phyloP scores from a whole-genome alignment of 2,888 invertebrate genomes.

The Neocrepidodera transversa region DNA sequence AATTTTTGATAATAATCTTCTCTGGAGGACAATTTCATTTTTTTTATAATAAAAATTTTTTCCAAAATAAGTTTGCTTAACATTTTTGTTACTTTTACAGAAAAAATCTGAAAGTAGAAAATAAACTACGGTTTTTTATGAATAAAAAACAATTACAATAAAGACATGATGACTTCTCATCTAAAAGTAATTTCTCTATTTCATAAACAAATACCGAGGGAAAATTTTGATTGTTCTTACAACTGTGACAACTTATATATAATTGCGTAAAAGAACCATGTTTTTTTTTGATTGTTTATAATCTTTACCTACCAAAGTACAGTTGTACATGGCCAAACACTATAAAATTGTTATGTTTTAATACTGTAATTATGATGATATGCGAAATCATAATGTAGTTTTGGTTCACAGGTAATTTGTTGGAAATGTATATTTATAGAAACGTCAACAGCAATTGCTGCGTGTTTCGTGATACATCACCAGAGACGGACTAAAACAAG shows the following conservation, averaged over 20 bases:
- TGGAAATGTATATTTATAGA: slow-evolving; percentile 22
- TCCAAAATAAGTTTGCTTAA: too few relatives aligned
- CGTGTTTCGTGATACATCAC: not conserved
- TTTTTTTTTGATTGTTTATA: slow-evolving; percentile 27
- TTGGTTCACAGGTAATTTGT: slow-evolving; percentile 27
- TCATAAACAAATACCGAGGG: slow-evolving; percentile 6
- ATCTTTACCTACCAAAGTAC: slow-evolving; percentile 27
- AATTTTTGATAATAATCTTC: too few relatives aligned
- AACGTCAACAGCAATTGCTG: slow-evolving; percentile 26
- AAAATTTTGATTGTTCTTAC: slow-evolving; percentile 19
- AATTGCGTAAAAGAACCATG: slow-evolving; percentile 11
- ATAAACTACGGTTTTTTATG: not conserved
- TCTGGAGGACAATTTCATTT: too few relatives aligned
- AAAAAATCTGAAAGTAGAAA: slow-evolving; percentile 2
- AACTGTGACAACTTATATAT: slow-evolving; percentile 19
- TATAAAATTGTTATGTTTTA: slow-evolving; percentile 44
- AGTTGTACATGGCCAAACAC: slow-evolving; percentile 38
- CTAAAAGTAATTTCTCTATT: slow-evolving; percentile 5
- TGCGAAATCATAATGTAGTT: slow-evolving; percentile 22
- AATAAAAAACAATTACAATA: not conserved
- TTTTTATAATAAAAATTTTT: too few relatives aligned
- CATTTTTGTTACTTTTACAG: too few relatives aligned
- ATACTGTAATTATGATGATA: slow-evolving; percentile 38
- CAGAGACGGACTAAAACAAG: not conserved
- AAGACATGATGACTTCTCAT: not conserved